Base-by-base conservation (phyloP, 2,888 invertebrate genomes). In the Torymus tubicola region DNA sequence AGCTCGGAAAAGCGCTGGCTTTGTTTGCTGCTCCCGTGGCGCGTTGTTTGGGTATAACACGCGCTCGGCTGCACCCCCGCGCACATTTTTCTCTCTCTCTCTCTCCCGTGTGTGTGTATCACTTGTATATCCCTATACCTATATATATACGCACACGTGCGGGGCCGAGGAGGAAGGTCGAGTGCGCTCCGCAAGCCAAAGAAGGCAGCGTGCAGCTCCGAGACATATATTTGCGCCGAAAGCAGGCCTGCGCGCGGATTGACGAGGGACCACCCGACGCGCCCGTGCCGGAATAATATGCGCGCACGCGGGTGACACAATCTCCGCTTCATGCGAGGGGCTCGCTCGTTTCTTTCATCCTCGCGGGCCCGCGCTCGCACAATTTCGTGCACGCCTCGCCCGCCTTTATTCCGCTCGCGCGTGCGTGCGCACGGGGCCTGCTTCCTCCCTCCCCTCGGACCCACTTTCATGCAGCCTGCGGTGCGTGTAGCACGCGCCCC, bases 191-290 rank as follows among this genome's bases (percentile, higher is more conserved):
- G 16, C 11, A 61, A 24, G 13, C 16, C 5, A 42, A n/a, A 24
- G 18, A 21, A 24, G 8, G 61, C 18, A 16, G 63, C 14, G 63
- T 42, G 42, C 42, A 8, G 42, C 42, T 8, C 42, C 42, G 18
- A 57, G 13, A 21, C n/a, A 31, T 57, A 60, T 50, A 21, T 50
- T 21, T 70, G 70, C 21, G 50, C 50, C 71, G 57, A 63, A 72
- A 73, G 52, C 52, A 63, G 52, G 12, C 53, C 0, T 13, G 14
- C 3, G 10, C 18, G 14, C 50, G 24, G 16, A 58, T 67, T 71
- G 58, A 75, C 76, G 63, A 13, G 31, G 71, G 80, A 81, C 78
- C 82, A 80, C 82, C 81, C 82, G 83, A 57, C 57, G 78, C 82
- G 82, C 84, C 84, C 79, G 69, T 75, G 80, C 55, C 63, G 69